Percentiles rank a stretch among this genome's conserved stretches.
Evolutionary conservation across 2,113 vertebrate species (phyloP).

Genomic region (Odontophorus gujanensis): DNA sequence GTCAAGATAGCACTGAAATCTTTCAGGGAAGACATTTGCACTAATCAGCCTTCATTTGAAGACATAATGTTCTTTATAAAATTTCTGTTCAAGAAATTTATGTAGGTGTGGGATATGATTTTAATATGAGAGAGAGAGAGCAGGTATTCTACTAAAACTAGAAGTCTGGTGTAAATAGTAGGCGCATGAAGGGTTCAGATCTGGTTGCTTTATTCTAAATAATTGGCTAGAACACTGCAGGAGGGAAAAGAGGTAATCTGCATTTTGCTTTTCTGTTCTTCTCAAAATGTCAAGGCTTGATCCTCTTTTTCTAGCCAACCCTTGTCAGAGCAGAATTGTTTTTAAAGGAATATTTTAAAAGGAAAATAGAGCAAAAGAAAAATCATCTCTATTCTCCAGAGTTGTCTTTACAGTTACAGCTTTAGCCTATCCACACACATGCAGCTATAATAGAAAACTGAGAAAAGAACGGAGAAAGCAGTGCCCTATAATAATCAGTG

Average conservation of each 20-base stretch:
- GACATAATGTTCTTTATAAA: not conserved
- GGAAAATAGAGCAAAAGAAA: not conserved
- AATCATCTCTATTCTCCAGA: not conserved
- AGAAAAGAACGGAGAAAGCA: not conserved
- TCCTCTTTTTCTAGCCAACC: not conserved
- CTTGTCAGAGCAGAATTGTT: not conserved
- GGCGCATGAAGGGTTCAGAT: not conserved
- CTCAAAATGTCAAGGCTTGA: not conserved
- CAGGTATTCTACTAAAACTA: not conserved
- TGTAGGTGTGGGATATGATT: not conserved
- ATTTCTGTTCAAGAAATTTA: not conserved
- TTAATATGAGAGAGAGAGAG: not conserved
- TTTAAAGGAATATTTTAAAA: not conserved
- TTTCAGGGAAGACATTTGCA: not conserved
- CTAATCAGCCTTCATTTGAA: not conserved
- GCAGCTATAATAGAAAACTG: not conserved
- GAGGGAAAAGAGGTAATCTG: not conserved
- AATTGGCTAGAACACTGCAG: not conserved
- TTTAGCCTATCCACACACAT: not conserved
- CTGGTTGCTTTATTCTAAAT: not conserved
- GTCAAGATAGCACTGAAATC: not conserved
- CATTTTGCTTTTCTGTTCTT: not conserved
- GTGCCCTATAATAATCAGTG: not conserved
- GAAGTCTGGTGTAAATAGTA: not conserved
- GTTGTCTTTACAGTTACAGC: not conserved